Percentiles rank a stretch among this genome's conserved stretches.
Conservation (phyloP, 2,888 invertebrate species). For the Strigamia maritima region DNA sequence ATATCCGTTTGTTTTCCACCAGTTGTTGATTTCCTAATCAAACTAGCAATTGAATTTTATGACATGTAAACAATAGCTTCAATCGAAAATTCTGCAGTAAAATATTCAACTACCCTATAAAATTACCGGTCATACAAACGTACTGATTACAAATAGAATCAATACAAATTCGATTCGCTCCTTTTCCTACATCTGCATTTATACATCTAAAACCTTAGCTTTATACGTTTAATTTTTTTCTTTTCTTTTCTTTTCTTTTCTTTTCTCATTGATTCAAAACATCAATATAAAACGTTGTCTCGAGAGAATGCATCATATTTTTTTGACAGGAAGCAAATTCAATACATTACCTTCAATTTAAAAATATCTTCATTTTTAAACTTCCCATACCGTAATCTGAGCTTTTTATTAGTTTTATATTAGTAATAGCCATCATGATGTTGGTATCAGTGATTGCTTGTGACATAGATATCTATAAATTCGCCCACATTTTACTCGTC, state of each 20-base stretch:
- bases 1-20: no score
- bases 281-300: neutral
- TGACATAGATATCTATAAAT: neutral
- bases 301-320: neutral
- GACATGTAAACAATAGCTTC: no score
- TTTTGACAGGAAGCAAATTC: neutral
- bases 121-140: no score
- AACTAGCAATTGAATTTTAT: no score
- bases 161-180: no score
- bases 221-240: neutral
- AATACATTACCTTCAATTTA: no score
- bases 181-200: neutral
- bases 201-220: neutral
- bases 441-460: neutral
- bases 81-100: no score
- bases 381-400: no score
- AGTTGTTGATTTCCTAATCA: no score
- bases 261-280: neutral
- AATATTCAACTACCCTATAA: no score
- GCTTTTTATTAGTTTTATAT: neutral
- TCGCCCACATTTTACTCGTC: neutral
- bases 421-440: neutral
- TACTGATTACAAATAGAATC: no score
- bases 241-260: neutral
- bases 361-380: no score